Evolutionary conservation across 2,113 vertebrate species (phyloP), one percentile per base, ranked within the genome.

Genomic region (Oncorhynchus tshawytscha): DNA sequence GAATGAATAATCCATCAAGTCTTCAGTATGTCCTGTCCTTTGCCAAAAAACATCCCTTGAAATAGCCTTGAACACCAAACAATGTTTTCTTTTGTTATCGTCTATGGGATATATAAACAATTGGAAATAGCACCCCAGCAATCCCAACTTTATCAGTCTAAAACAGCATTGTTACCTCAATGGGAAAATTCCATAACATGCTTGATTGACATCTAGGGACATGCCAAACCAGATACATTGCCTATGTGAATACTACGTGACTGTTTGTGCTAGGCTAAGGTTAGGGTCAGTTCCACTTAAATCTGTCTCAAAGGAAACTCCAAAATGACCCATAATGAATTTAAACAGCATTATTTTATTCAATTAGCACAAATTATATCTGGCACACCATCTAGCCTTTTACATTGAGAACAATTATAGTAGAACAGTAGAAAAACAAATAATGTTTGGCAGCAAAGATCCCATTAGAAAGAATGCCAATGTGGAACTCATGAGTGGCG

Each of bases 381-480:
- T 51, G 2, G 49, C 15, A 13, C 15, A 51, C 49, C 49, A 51
- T 51, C 48, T 51, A 51, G 48, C 48, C 9, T 51, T 34, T 34
- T 31, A 51, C 9, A 51, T 51, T 51, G 48, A 13, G 13, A 11
- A 51, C 48, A 67, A 78, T 27, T 6, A 18, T 11, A 57, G 75
- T 31, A 39, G 15, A 59, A 31, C 67, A 82, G 78, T 34, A 51
- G 77, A 34, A 15, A 6, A 31, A 45, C 74, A 18, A 13, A 29
- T 25, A 8, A 7, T 34, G 6, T 34, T 76, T 20, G 72, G 80
- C 80, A 86, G 79, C 75, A 86, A 88, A 89, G 88, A 91, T 94
- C 91, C 91, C 91, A 90, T 81, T 67, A 62, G 18, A 74, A 72
- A 71, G 70, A 66, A 60, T 70, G 77, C 68, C 62, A 88, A 78